Evolutionary conservation across 2,113 vertebrate species (phyloP), one percentile per base, ranked within the genome.

Genomic region (Larimichthys crocea): DNA sequence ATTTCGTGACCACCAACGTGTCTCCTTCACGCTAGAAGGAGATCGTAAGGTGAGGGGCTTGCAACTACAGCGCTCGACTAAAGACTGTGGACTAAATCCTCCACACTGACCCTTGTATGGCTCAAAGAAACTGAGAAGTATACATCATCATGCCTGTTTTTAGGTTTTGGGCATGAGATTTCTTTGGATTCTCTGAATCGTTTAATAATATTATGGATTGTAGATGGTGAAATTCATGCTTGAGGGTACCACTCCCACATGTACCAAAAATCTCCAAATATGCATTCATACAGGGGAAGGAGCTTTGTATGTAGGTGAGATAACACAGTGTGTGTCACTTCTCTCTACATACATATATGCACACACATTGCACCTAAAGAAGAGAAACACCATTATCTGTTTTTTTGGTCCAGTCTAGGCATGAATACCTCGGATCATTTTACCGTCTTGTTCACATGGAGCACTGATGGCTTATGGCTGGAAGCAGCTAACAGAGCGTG

Each of bases 401-500:
- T 40, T 46, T 46, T 14, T 46, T 14, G 44, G 44, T 46, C n/a
- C 19, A 24, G 42, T 42, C 63, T 26, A 4, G 76, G 22, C 17
- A 5, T 63, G 55, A 9, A 19, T 3, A 46, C 19, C 56, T 26
- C 35, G 16, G 26, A 64, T 62, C 10, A 26, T 50, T 50, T 14
- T 61, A 15, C 48, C 1, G 31, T 53, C 56, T 67, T 5, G 7
- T 60, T 73, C 26, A 22, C 50, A 57, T 20, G 19, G 61, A 72
- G 70, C 55, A 9, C 60, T 24, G 44, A n/a, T 22, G 40, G 55
- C n/a, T 50, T 29, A n/a, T 1, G 46, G 64, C 44, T 40, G n/a
- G 55, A 69, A 60, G 55, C 77, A 61, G 59, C 63, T 62, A 35
- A 67, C n/a, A 42, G 59, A 77, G 79, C 5, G 8, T 24, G 22